Evolutionary conservation across 2,797 vertebrate genomes (phyloP).

Genomic region (Poeciliopsis turneri): DNA sequence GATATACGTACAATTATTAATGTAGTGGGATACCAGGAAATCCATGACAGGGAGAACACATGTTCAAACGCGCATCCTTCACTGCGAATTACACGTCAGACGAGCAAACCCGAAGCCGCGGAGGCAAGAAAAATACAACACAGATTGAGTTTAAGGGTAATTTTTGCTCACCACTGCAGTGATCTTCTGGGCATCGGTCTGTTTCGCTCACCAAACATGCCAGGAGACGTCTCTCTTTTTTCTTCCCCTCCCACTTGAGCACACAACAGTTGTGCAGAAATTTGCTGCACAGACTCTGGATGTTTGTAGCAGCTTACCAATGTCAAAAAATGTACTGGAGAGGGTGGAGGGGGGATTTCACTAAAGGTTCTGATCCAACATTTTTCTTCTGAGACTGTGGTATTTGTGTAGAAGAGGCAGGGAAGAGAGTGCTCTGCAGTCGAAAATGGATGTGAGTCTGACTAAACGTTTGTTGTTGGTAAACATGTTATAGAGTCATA

Average conservation of each 20-base stretch:
- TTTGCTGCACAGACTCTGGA: slow-evolving; percentile 31
- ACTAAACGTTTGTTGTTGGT: slow-evolving; percentile 17
- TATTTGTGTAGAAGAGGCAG: slow-evolving; percentile 23
- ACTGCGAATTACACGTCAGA: slow-evolving; percentile 38
- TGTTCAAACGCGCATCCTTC: slow-evolving; percentile 40
- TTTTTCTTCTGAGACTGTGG: slow-evolving; percentile 36
- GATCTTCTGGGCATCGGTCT: slow-evolving; percentile 52
- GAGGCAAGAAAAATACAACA: slow-evolving; percentile 25
- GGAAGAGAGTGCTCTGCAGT: slow-evolving; percentile 19
- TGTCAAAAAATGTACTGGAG: slow-evolving; percentile 40
- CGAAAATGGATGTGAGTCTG: slow-evolving; percentile 27
- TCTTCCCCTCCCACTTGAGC: slow-evolving; percentile 33
- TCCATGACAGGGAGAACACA: slow-evolving; percentile 24
- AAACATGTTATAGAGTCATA: background rate
- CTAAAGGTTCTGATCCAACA: slow-evolving; percentile 45
- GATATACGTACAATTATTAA: slow-evolving; percentile 29
- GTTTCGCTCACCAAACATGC: slow-evolving; percentile 62
- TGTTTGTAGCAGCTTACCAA: slow-evolving; percentile 48
- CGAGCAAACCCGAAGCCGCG: slow-evolving; percentile 8
- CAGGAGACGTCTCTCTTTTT: slow-evolving; percentile 38
- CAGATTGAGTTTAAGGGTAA: slow-evolving; percentile 30
- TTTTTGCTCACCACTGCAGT: slow-evolving; percentile 41
- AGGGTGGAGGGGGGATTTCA: slow-evolving; percentile 12
- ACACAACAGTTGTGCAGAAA: background rate
- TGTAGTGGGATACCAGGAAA: slow-evolving; percentile 12